Conservation (phyloP, 2,888 invertebrate species). For the Pollenia angustigena region DNA sequence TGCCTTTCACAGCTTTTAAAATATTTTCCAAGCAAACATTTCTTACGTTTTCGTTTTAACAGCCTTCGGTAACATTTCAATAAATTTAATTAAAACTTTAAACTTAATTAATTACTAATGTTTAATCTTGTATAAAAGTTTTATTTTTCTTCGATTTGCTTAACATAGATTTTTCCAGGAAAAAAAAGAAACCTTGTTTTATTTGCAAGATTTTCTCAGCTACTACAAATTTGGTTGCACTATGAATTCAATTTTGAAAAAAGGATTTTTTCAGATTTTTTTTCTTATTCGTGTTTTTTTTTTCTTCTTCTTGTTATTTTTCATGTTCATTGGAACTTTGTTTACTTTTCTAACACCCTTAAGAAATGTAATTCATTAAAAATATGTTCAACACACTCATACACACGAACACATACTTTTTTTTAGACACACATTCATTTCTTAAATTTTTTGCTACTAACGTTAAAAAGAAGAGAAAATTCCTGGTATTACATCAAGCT, state of each 20-base stretch:
- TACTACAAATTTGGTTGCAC: slow-evolving; percentile 5
- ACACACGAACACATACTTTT: background rate
- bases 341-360: slow-evolving; percentile 78
- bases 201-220: background rate
- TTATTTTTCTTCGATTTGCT: background rate
- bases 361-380: slow-evolving; percentile 83
- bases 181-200: background rate
- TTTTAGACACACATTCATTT: background rate
- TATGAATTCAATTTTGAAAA: slow-evolving; percentile 64
- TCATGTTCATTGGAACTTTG: slow-evolving; percentile 64
- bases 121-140: slow-evolving; percentile 25
- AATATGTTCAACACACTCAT: slow-evolving; percentile 41
- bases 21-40: no score
- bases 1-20: no score
- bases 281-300: slow-evolving; percentile 33
- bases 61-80: no score
- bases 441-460: background rate
- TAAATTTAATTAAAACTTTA: slow-evolving; percentile 12
- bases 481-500: slow-evolving; percentile 12
- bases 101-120: slow-evolving; percentile 7
- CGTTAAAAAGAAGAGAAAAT: background rate
- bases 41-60: no score
- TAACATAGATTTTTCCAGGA: slow-evolving; percentile 4
- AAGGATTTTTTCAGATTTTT: slow-evolving; percentile 23
- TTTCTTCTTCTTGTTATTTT: slow-evolving; percentile 24